Percentiles rank a stretch among this genome's conserved stretches.
Evolutionary conservation across 2,888 invertebrate genomes (phyloP).

Genomic region (Lissocephala sabroskyi): DNA sequence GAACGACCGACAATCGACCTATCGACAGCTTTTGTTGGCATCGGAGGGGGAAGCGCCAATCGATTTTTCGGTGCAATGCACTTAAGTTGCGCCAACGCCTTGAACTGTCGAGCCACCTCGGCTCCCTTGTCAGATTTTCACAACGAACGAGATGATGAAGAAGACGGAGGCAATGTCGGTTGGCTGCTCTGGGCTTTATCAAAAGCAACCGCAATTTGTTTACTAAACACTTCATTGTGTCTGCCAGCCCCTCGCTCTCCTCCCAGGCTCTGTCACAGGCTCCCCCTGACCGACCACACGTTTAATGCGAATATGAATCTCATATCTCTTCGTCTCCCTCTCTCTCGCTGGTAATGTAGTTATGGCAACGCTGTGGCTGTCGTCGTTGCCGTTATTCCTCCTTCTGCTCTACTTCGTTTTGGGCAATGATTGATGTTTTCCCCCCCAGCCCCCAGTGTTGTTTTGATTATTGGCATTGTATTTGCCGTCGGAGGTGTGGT

Average conservation of each 20-base stretch:
- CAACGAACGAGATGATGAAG: too few relatives aligned
- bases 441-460: slow-evolving; percentile 43
- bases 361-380: slow-evolving; percentile 2
- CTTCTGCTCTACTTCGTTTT: slow-evolving; percentile 24
- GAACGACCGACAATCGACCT: too few relatives aligned
- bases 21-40: too few relatives aligned
- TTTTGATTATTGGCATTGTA: slow-evolving; percentile 60
- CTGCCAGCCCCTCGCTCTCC: slow-evolving; percentile 40
- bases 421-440: slow-evolving; percentile 59
- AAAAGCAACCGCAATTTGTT: slow-evolving; percentile 61
- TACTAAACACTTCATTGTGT: slow-evolving; percentile 59
- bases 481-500: slow-evolving; percentile 50
- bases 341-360: not conserved
- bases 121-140: slow-evolving; percentile 4
- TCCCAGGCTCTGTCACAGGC: not conserved
- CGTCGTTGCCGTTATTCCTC: not conserved
- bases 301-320: too few relatives aligned
- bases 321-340: too few relatives aligned
- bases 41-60: too few relatives aligned
- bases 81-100: slow-evolving; percentile 27
- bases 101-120: not conserved
- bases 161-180: too few relatives aligned
- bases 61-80: slow-evolving; percentile 64
- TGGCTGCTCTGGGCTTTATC: slow-evolving; percentile 38
- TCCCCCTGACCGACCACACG: slow-evolving; percentile 43